Percentiles rank a stretch among this genome's conserved stretches.
These are phyloP conservation scores for Ormyrus labotus DNA, from an alignment of 2,888 invertebrate species.

Conservation along the genomic window DNA sequence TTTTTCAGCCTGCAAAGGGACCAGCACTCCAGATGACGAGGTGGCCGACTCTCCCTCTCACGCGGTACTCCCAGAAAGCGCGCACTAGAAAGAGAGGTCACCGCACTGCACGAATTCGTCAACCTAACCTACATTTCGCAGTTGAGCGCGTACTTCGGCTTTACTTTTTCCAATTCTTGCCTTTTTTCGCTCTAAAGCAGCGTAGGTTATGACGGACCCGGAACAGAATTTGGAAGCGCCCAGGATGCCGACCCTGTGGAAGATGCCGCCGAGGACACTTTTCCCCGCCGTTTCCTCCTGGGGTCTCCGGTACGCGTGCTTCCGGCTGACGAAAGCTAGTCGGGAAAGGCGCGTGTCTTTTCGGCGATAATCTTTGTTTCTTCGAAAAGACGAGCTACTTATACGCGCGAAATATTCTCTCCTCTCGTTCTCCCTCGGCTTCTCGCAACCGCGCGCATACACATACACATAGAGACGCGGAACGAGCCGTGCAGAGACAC, in stretches of 20 bases:
- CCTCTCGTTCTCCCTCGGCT: constrained; percentile 13
- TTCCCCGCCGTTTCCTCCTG: not conserved
- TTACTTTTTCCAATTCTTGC: too few relatives aligned
- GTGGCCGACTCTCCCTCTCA: too few relatives aligned
- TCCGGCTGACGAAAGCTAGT: not conserved
- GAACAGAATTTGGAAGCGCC: not conserved
- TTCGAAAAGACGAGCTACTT: constrained; percentile 19
- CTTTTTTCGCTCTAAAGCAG: not conserved
- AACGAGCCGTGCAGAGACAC: not conserved
- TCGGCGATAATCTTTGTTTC: not conserved
- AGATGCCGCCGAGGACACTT: not conserved
- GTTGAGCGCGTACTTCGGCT: too few relatives aligned
- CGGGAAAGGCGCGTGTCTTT: constrained; percentile 12
- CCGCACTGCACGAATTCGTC: constrained; percentile 65
- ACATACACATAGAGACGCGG: constrained; percentile 2
- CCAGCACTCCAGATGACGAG: too few relatives aligned
- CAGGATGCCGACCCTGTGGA: not conserved
- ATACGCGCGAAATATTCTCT: not conserved
- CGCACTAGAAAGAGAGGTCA: constrained; percentile 62
- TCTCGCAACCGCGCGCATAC: constrained; percentile 17
- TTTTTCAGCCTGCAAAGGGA: too few relatives aligned
- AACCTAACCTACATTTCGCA: constrained; percentile 73
- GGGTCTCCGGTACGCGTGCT: constrained; percentile 17
- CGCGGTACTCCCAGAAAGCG: not conserved
- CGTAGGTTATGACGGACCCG: not conserved